Percentiles rank a stretch among this genome's conserved stretches.
phyloP scores from a whole-genome alignment of 2,888 invertebrate genomes.

The Calameuta idolon region DNA sequence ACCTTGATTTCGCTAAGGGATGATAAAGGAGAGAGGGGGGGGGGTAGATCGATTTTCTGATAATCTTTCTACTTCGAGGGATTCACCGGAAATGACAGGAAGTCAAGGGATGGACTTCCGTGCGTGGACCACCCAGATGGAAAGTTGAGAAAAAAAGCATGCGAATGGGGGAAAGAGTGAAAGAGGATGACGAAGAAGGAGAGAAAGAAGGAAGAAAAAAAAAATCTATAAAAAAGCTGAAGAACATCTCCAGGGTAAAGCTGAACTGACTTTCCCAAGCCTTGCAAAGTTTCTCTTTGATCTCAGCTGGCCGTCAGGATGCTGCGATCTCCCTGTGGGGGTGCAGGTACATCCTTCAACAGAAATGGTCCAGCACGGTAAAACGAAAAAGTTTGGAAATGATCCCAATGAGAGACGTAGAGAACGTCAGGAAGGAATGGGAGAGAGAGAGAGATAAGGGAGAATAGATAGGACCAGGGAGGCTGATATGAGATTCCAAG shows the following conservation, averaged over 20 bases:
- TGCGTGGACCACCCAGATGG: not conserved
- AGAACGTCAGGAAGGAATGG: not conserved
- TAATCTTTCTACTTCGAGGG: not conserved
- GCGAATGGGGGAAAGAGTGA: not conserved
- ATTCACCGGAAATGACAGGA: not conserved
- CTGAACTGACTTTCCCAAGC: not conserved
- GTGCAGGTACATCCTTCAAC: not conserved
- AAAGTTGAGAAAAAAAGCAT: not conserved
- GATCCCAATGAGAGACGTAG: not conserved
- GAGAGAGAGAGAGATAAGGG: not conserved
- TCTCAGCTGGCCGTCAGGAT: not conserved
- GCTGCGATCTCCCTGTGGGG: not conserved
- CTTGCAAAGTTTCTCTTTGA: conserved; percentile 3
- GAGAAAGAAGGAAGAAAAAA: not conserved
- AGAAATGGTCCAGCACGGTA: not conserved
- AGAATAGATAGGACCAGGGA: not conserved
- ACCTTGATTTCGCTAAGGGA: not conserved
- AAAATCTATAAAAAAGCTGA: not conserved
- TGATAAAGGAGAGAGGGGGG: not conserved
- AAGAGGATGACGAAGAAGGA: not conserved
- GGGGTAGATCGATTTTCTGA: not conserved
- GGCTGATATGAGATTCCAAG: not conserved
- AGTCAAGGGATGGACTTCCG: not conserved
- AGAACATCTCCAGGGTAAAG: not conserved
- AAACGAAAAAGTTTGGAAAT: conserved; percentile 1